phyloP scores from a whole-genome alignment of 2,113 vertebrate species.

The Numida meleagris region DNA sequence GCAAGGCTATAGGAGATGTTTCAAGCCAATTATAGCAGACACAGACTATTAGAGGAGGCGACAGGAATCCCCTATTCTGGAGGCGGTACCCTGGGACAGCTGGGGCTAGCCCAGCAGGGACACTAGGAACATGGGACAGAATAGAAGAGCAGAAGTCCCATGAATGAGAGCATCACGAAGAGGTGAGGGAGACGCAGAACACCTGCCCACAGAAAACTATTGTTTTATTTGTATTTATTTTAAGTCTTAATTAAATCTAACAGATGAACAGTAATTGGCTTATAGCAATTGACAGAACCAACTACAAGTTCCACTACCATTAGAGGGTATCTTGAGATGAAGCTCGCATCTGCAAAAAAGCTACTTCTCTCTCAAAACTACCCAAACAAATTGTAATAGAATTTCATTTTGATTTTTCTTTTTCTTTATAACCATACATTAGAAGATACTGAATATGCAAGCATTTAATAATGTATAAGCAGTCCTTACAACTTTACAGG shows the following conservation, averaged over 20 bases:
- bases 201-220: rapidly evolving
- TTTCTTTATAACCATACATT: neutral
- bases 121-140: neutral
- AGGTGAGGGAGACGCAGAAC: neutral
- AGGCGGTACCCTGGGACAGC: neutral
- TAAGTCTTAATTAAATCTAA: neutral
- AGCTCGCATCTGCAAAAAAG: neutral
- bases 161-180: rapidly evolving
- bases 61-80: neutral
- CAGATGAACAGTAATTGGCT: neutral
- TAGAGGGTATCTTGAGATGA: neutral
- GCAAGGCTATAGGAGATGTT: neutral
- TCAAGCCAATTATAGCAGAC: neutral
- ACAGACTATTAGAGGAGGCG: neutral
- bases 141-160: neutral
- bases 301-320: neutral
- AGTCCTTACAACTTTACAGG: neutral
- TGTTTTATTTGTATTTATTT: neutral
- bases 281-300: neutral
- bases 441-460: neutral
- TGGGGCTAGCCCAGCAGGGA: neutral
- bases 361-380: neutral
- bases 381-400: neutral
- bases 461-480: neutral
- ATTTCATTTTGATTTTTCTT: neutral